Base-by-base conservation (phyloP, 2,888 invertebrate species). In the Macaria liturata region DNA sequence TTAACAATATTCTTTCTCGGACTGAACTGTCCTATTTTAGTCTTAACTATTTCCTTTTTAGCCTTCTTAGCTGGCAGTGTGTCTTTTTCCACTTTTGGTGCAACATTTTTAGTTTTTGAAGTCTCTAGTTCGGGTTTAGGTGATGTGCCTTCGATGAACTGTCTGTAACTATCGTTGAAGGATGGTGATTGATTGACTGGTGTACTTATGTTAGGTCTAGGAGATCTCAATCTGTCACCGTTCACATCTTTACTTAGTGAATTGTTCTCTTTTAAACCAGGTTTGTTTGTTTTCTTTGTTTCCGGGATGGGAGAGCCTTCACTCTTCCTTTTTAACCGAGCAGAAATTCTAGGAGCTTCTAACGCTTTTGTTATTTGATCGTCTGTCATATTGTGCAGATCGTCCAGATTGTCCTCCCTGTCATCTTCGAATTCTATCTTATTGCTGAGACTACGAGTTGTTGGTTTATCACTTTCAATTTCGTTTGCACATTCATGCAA, bases 101-200 rank as follows among this genome's bases (percentile, higher is more conserved):
- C 8, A 32, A 30, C 4, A 7, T 31, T 46, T 5, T 45, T 45
- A 2, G 54, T 64, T 58, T 0, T 57, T 0, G n/a, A 32, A 32
- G 3, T 8, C 1, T 32, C 44, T 51, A 3, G 51, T 40, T 4
- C n/a, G 46, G 5, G 59, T 65, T 32, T 42, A 8, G 50, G 46
- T 9, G 42, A 9, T 30, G 73, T 80, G 32, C 72, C 76, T 5
- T 72, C 78, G 0, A 88, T 76, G 40, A 88, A 88, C 9, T 84
- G 73, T 61, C 80, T 85, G 51, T 85, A 88, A 0, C 85, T 70
- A 54, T 88, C 88, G 4, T 81, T 83, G 64, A 87, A 88, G 0
- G 82, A 78, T 0, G 81, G 78, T 0, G 76, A 78, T 7, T 72
- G 67, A 3, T 54, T 49, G 0, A 64, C 31, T 0, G 64, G 9